phyloP scores from a whole-genome alignment of 2,888 invertebrate species.

The Ischnus inquisitorius region DNA sequence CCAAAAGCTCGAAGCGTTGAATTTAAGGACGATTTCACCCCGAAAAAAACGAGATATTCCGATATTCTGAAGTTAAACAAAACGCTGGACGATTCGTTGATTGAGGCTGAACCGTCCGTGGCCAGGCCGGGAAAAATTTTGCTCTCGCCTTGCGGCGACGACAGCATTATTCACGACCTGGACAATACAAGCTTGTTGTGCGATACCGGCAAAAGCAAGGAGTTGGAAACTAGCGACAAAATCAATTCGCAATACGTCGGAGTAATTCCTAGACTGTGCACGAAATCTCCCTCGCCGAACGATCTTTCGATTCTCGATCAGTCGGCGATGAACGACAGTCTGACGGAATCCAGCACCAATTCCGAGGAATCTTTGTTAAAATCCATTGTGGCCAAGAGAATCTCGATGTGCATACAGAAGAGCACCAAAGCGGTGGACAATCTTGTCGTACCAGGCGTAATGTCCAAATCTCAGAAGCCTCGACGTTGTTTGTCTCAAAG shows the following conservation, averaged over 20 bases:
- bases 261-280: background rate
- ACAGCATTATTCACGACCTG: conserved; percentile 56
- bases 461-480: conserved; percentile 39
- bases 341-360: conserved; percentile 62
- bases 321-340: conserved; percentile 80
- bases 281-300: background rate
- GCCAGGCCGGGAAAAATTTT: background rate
- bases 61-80: conserved; percentile 76
- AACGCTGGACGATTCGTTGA: conserved; percentile 73
- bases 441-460: conserved; percentile 1
- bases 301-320: conserved; percentile 78
- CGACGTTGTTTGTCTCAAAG: conserved; percentile 76
- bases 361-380: conserved; percentile 61
- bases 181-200: conserved; percentile 61
- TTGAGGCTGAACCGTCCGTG: conserved; percentile 38
- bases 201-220: conserved; percentile 30
- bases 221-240: conserved; percentile 5
- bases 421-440: conserved; percentile 42
- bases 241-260: background rate
- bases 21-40: conserved; percentile 72
- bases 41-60: conserved; percentile 65
- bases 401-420: conserved; percentile 60
- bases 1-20: conserved; percentile 50
- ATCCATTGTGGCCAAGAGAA: conserved; percentile 52
- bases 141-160: background rate